Percentiles rank a stretch among this genome's conserved stretches.
Conservation (phyloP, 2,797 vertebrate genomes). For the Helicolenus hilgendorfi region DNA sequence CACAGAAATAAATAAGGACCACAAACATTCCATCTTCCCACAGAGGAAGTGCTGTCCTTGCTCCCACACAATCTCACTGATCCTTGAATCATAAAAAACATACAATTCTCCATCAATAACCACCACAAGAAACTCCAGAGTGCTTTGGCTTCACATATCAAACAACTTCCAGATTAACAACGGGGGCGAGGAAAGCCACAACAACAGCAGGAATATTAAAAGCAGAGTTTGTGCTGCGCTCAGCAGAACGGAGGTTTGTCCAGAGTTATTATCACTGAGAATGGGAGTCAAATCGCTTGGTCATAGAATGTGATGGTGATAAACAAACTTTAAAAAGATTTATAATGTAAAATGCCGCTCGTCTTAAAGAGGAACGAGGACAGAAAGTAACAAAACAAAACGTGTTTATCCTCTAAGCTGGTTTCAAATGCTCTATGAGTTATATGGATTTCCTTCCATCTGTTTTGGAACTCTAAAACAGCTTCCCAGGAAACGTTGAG, state of each 20-base stretch:
- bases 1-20: constrained; percentile 1
- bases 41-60: constrained; percentile 42
- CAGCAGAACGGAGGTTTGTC: constrained; percentile 36
- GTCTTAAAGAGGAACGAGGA: not conserved
- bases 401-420: constrained; percentile 2
- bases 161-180: constrained; percentile 64
- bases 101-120: constrained; percentile 46
- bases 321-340: not conserved
- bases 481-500: constrained; percentile 40
- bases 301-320: constrained; percentile 12
- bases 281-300: constrained; percentile 9
- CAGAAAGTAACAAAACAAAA: constrained; percentile 8
- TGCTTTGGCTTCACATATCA: constrained; percentile 59
- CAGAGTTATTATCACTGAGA: constrained; percentile 29
- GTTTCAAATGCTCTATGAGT: constrained; percentile 44
- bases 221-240: constrained; percentile 50
- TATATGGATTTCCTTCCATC: constrained; percentile 39
- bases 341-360: not conserved
- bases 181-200: constrained; percentile 59
- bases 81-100: constrained; percentile 63
- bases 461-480: constrained; percentile 38
- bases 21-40: constrained; percentile 33
- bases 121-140: constrained; percentile 53
- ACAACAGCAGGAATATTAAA: constrained; percentile 68
- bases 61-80: constrained; percentile 46